Evolutionary conservation across 2,888 invertebrate genomes (phyloP), one percentile per base, ranked within the genome.

Genomic region (Sinodicranocentrus sp.): DNA sequence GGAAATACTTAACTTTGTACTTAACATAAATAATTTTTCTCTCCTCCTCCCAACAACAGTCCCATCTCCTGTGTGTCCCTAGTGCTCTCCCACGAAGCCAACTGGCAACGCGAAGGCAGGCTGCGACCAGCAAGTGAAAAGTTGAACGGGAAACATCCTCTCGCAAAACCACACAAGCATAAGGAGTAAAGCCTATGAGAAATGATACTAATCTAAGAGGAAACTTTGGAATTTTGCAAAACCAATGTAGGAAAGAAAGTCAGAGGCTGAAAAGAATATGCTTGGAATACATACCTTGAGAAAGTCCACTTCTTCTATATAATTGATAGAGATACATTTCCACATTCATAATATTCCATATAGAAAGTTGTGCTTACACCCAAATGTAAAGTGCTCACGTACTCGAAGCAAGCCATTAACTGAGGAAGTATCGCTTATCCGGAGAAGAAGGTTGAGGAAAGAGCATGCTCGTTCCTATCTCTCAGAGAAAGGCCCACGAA

Each of bases 361-460:
- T n/a, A 59, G 59, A 15, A 23, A 33, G 33, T 33, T 33, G 10
- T 10, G 5, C 10, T 33, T 33, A 10, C 33, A 33, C 3, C 5
- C 33, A 33, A 26, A 59, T 73, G 75, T 72, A 73, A 72, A 80
- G 80, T 73, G 80, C 68, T 82, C 75, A 68, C 72, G 80, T 80
- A 82, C 68, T 82, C 75, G 23, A 61, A 57, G 72, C 59, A 70
- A 71, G 71, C 76, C 82, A 82, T 82, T 82, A 82, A 65, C 70
- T 70, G 52, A 39, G 57, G 21, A 61, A 75, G 59, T 76, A 82
- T 82, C 70, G 82, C 71, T 76, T 82, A 76, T 76, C 76, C 82
- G 65, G 73, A 39, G 33, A 48, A 48, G 65, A 48, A 48, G 65
- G 21, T 80, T 71, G 57, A 33, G 68, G 70, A 75, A 82, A 82